Conservation (phyloP, 2,113 vertebrate species). For the Vanacampus margaritifer region DNA sequence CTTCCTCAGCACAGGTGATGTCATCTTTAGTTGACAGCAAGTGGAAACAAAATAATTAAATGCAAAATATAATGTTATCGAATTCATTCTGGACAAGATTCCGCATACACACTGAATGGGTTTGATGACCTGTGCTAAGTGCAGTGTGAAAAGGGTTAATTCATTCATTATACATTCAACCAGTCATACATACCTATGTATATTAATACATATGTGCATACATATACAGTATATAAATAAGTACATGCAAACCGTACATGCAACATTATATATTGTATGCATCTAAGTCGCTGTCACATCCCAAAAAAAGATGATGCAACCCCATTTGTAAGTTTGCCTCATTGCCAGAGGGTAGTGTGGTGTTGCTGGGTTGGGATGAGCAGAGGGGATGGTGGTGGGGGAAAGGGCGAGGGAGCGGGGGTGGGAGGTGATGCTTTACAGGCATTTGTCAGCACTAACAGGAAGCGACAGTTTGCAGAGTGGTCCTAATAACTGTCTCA, state of each 20-base stretch:
- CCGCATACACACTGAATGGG: too few relatives aligned
- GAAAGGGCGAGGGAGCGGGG: neutral
- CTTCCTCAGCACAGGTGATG: too few relatives aligned
- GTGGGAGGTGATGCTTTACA: slow-evolving; percentile 11
- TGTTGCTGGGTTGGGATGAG: neutral
- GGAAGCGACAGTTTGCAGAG: slow-evolving; percentile 69
- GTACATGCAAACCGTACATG: too few relatives aligned
- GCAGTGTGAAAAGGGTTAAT: too few relatives aligned
- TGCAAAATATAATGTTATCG: too few relatives aligned
- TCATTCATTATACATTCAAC: neutral
- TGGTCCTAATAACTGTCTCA: slow-evolving; percentile 72
- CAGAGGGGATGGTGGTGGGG: neutral
- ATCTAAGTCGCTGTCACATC: neutral
- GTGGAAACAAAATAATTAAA: too few relatives aligned
- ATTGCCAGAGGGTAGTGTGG: slow-evolving; percentile 12
- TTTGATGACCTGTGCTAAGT: too few relatives aligned
- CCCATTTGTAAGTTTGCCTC: slow-evolving; percentile 37
- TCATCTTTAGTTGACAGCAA: too few relatives aligned
- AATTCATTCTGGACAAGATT: too few relatives aligned
- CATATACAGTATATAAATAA: too few relatives aligned
- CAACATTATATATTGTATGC: too few relatives aligned
- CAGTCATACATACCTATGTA: neutral
- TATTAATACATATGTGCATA: too few relatives aligned
- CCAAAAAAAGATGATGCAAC: slow-evolving; percentile 35
- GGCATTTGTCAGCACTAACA: slow-evolving; percentile 61